Evolutionary conservation across 2,797 vertebrate species (phyloP).

Genomic region (Neostethus bicornis): DNA sequence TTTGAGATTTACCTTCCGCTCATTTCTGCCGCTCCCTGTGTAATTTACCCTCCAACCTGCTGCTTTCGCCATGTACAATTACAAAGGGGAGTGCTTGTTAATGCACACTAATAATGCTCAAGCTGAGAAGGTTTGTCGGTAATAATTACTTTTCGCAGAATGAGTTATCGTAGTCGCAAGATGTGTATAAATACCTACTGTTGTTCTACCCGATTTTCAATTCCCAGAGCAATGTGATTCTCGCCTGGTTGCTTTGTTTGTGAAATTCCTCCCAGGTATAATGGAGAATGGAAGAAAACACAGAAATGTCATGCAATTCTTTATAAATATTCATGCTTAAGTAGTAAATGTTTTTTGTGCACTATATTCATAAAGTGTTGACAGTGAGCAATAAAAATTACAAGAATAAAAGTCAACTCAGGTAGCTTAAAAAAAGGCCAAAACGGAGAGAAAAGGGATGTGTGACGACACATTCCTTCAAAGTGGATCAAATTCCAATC

Average conservation of each 20-base stretch:
- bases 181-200: constrained; percentile 76
- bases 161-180: constrained; percentile 80
- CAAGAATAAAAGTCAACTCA: constrained; percentile 35
- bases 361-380: constrained; percentile 20
- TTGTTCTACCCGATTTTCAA: constrained; percentile 71
- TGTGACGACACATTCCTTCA: constrained; percentile 62
- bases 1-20: constrained; percentile 61
- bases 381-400: constrained; percentile 27
- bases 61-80: constrained; percentile 86
- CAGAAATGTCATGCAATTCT: constrained; percentile 12
- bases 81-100: constrained; percentile 87
- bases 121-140: constrained; percentile 87
- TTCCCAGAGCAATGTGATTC: constrained; percentile 55
- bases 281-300: constrained; percentile 27
- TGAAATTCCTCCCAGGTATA: constrained; percentile 60
- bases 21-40: constrained; percentile 36
- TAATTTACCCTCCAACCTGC: constrained; percentile 84
- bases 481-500: constrained; percentile 83
- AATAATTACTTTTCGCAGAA: constrained; percentile 88
- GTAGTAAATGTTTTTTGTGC: constrained; percentile 12
- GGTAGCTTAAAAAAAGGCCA: constrained; percentile 52
- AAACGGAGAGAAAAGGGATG: constrained; percentile 33
- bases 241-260: constrained; percentile 48
- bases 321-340: constrained; percentile 27
- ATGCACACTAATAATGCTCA: constrained; percentile 86